Evolutionary conservation across 2,797 vertebrate species (phyloP).

Genomic region (Crenuchus spilurus): DNA sequence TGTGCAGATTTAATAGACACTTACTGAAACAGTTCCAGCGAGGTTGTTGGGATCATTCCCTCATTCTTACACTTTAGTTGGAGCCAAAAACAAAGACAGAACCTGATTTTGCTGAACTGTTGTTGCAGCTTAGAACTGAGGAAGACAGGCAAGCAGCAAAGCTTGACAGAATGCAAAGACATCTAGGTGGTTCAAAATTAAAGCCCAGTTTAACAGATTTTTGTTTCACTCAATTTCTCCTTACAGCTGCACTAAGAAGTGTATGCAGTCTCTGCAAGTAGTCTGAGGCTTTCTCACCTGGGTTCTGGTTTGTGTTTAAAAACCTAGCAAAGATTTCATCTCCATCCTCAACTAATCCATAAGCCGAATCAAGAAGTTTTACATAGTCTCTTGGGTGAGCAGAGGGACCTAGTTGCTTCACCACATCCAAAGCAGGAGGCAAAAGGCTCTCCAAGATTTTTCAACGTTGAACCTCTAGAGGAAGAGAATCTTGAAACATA

Average conservation of each 20-base stretch:
- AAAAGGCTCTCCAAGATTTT: constrained; percentile 50
- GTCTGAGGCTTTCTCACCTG: constrained; percentile 43
- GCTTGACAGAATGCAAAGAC: too few species aligned
- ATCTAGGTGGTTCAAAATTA: too few species aligned
- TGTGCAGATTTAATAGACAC: too few species aligned
- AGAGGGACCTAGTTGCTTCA: constrained; percentile 34
- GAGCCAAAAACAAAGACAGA: too few species aligned
- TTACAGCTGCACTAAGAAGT: constrained; percentile 30
- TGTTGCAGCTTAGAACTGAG: too few species aligned
- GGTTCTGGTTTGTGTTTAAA: constrained; percentile 44
- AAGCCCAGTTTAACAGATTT: not conserved
- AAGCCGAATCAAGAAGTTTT: constrained; percentile 42
- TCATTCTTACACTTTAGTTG: too few species aligned
- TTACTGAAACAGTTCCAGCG: too few species aligned
- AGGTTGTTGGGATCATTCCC: too few species aligned
- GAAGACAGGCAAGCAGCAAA: too few species aligned
- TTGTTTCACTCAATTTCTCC: constrained; percentile 1
- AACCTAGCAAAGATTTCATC: constrained; percentile 46
- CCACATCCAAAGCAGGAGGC: constrained; percentile 38
- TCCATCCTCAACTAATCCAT: constrained; percentile 48
- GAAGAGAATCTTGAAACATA: constrained; percentile 27
- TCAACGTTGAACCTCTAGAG: constrained; percentile 25
- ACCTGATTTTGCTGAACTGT: too few species aligned
- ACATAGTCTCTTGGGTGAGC: constrained; percentile 39
- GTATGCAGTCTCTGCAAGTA: constrained; percentile 41